phyloP scores from a whole-genome alignment of 2,113 vertebrate species.

The Podocnemis expansa region DNA sequence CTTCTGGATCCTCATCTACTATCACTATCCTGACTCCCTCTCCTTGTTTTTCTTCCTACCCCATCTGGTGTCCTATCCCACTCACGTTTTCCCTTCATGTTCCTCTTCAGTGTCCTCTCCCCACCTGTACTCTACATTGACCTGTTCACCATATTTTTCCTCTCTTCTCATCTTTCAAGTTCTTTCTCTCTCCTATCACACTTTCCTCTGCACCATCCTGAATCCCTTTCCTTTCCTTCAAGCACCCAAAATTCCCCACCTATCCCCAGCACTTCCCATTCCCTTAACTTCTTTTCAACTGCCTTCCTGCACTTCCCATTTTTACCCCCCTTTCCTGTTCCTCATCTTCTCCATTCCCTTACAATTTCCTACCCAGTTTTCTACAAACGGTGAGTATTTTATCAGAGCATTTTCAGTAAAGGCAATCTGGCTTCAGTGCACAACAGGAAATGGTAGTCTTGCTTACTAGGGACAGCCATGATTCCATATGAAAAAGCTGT shows the following conservation, averaged over 20 bases:
- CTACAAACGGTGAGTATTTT: neutral
- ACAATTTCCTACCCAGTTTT: neutral
- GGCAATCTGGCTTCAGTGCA: neutral
- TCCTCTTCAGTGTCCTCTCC: neutral
- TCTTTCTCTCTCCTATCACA: neutral
- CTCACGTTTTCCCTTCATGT: neutral
- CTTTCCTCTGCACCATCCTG: neutral
- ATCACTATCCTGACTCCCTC: neutral
- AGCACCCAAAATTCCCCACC: neutral
- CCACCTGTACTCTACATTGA: neutral
- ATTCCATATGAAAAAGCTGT: neutral
- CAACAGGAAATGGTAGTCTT: neutral
- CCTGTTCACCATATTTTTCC: accelerated
- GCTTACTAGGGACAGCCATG: accelerated
- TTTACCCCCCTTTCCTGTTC: neutral
- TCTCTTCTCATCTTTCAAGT: neutral
- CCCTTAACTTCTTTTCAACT: too few relatives aligned
- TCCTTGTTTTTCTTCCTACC: neutral
- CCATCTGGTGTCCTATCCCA: neutral
- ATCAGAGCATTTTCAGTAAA: neutral
- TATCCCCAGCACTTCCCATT: too few relatives aligned
- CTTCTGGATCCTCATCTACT: neutral
- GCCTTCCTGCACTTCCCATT: neutral
- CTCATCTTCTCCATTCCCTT: neutral
- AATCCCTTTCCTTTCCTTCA: neutral